Base-by-base conservation (phyloP, 2,797 vertebrate species). In the Propithecus deckenii region DNA sequence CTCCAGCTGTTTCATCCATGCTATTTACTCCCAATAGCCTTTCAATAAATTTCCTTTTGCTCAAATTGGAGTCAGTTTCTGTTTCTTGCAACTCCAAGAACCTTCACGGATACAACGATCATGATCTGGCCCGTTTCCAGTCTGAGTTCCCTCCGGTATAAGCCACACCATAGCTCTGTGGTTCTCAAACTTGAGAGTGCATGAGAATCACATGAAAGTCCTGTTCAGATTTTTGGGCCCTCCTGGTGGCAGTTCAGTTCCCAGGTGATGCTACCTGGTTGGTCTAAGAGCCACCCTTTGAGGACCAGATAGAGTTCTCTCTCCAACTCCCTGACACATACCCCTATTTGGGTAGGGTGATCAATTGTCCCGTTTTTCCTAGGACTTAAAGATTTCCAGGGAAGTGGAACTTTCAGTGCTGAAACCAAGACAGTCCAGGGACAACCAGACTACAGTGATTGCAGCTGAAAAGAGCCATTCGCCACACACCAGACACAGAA, bases 301-400 rank as follows among this genome's bases (percentile, higher is more conserved):
- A 75, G 86, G 89, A 43, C 15, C 25, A 23, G 10, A 20, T 67
- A 1, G 41, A 55, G 2, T 50, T 63, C 15, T 35, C 22, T 46
- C 3, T 3, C 17, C 23, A 4, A n/a, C 17, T 67, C 35, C 30
- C 38, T 1, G 1, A 13, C 28, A 43, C 6, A 61, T 2, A 25
- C 0, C 10, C 15, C 35, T 65, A 3, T 46, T 41, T n/a, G 35
- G 15, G 43, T 11, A 63, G 32, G 22, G 28, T 14, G 32, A 41
- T 46, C 59, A 41, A 59, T 38, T 74, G 46, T 69, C 13, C 35
- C 12, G 25, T 32, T 59, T 63, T 78, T 15, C 38, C 41, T 9
- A 38, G 52, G 59, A 83, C 13, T 15, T 35, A 38, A 59, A 2
- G 5, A 3, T 69, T 71, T 87, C 10, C 50, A 75, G 25, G 59